Evolutionary conservation across 2,797 vertebrate species (phyloP).

Genomic region (Oreortyx pictus): DNA sequence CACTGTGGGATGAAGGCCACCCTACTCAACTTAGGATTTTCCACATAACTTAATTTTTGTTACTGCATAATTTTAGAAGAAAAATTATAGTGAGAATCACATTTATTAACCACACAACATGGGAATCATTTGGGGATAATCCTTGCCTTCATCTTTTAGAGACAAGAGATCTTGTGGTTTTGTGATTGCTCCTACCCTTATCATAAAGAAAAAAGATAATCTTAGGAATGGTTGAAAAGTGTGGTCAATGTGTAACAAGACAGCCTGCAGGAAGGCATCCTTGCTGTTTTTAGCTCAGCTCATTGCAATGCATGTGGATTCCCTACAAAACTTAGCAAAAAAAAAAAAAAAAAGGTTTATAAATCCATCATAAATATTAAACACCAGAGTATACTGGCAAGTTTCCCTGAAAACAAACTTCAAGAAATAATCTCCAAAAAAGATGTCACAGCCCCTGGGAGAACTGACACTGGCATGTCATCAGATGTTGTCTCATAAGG

Average conservation of each 20-base stretch:
- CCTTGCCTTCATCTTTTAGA: not conserved
- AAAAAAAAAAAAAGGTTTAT: not conserved
- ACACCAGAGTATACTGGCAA: not conserved
- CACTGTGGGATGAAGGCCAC: not conserved
- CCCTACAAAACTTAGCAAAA: conserved; percentile 3
- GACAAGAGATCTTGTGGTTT: not conserved
- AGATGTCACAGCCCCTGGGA: conserved; percentile 36
- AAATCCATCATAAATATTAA: conserved; percentile 58
- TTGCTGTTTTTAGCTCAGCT: not conserved
- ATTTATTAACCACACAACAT: not conserved
- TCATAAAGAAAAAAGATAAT: not conserved
- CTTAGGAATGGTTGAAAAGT: not conserved
- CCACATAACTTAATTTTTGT: not conserved
- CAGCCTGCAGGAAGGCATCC: not conserved
- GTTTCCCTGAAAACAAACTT: conserved; percentile 65
- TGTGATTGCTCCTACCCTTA: not conserved
- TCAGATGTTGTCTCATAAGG: conserved; percentile 55
- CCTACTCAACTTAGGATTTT: not conserved
- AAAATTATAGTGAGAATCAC: not conserved
- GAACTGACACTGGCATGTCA: conserved; percentile 25
- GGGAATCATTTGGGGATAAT: not conserved
- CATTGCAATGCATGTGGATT: not conserved
- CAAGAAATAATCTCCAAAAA: conserved; percentile 46
- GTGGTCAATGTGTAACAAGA: not conserved
- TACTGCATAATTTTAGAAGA: not conserved